Evolutionary conservation across 2,797 vertebrate species (phyloP).

Genomic region (Melanotaenia trifasciata): DNA sequence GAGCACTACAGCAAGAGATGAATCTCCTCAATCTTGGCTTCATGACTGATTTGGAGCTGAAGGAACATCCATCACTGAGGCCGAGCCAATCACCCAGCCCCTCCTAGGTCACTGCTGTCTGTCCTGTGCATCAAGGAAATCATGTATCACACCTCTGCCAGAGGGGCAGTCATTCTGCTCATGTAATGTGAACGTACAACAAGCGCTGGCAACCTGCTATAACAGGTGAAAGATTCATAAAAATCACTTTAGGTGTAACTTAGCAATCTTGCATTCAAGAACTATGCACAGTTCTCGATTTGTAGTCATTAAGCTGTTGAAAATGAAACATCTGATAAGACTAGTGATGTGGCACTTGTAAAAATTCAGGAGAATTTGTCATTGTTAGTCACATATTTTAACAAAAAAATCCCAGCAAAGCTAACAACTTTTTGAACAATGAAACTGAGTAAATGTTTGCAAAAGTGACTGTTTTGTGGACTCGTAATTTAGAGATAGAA

Average conservation of each 20-base stretch:
- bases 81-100: conserved; percentile 25
- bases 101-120: conserved; percentile 29
- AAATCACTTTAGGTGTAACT: conserved; percentile 12
- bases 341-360: conserved; percentile 1
- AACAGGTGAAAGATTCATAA: conserved; percentile 18
- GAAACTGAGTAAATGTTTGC: background rate
- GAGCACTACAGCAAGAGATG: conserved; percentile 51
- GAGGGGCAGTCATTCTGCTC: conserved; percentile 5
- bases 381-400: background rate
- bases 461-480: background rate
- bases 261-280: conserved; percentile 5
- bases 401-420: background rate
- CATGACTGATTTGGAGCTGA: conserved; percentile 42
- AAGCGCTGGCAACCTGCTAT: conserved; percentile 40
- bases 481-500: background rate
- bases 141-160: conserved; percentile 39
- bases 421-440: background rate
- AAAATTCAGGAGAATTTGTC: background rate
- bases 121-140: conserved; percentile 58
- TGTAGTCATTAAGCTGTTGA: conserved; percentile 10
- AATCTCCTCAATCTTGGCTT: conserved; percentile 55
- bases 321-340: background rate
- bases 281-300: conserved; percentile 16
- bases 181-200: conserved; percentile 23
- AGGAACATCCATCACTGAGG: conserved; percentile 55